Evolutionary conservation across 2,113 vertebrate species (phyloP).

Genomic region (Sylvicapra grimmia): DNA sequence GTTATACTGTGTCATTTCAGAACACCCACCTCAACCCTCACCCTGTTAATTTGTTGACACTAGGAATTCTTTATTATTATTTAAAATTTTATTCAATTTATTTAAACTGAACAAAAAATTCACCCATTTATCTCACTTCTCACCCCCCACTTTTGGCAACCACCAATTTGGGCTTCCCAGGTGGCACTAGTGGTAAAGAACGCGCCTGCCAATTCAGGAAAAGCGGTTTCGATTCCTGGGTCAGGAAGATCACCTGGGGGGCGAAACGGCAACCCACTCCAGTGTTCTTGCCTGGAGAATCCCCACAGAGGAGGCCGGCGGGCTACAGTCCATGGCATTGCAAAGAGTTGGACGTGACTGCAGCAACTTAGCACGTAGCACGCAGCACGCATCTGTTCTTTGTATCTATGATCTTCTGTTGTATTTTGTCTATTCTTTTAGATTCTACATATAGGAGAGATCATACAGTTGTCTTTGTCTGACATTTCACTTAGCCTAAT

Average conservation of each 20-base stretch:
- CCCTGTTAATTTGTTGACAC: neutral
- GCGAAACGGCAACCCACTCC: fast-evolving
- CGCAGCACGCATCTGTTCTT: neutral
- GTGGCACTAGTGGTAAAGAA: neutral
- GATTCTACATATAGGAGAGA: neutral
- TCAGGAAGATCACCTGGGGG: neutral
- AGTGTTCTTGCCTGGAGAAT: neutral
- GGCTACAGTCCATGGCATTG: neutral
- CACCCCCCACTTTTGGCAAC: neutral
- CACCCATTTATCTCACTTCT: neutral
- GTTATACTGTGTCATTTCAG: neutral
- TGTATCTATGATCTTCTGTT: neutral
- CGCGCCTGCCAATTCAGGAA: fast-evolving
- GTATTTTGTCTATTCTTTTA: neutral
- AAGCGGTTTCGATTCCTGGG: neutral
- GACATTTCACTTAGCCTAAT: neutral
- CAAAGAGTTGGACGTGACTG: neutral
- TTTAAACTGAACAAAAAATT: neutral
- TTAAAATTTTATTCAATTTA: neutral
- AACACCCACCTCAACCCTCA: neutral
- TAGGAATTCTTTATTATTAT: neutral
- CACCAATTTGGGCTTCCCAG: neutral
- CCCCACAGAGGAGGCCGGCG: neutral
- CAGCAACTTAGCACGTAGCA: neutral
- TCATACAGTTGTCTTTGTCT: neutral